Percentiles rank a stretch among this genome's conserved stretches.
These are phyloP conservation scores for Drosophila greeni DNA, from an alignment of 2,888 invertebrate genomes.

Conservation along the genomic window DNA sequence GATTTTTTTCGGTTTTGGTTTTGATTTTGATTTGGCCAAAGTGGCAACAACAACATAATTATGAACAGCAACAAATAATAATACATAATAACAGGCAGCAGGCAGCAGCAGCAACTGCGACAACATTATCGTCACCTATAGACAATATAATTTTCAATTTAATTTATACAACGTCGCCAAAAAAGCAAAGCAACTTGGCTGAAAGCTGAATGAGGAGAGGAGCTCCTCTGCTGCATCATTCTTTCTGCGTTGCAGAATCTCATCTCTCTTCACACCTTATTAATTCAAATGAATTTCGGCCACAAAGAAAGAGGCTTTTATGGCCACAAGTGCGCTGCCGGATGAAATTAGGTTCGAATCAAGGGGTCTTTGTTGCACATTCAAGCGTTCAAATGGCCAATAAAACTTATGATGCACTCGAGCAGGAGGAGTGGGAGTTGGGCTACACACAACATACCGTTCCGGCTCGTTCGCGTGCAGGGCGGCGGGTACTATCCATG, in stretches of 20 bases:
- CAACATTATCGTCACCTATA: constrained; percentile 73
- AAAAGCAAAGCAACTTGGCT: neutral
- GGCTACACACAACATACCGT: constrained; percentile 52
- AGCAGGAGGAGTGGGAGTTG: neutral
- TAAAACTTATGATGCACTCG: constrained; percentile 30
- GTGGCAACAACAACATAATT: constrained; percentile 67
- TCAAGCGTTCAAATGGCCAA: constrained; percentile 43
- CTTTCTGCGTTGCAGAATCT: constrained; percentile 28
- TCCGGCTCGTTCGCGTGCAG: constrained; percentile 59
- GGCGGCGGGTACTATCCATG: constrained; percentile 47
- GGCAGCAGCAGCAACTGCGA: constrained; percentile 40
- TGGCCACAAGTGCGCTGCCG: constrained; percentile 21
- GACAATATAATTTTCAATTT: constrained; percentile 70
- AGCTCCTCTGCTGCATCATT: neutral
- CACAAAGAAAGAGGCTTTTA: constrained; percentile 24
- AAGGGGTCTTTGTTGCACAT: constrained; percentile 6
- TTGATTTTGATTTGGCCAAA: constrained; percentile 38
- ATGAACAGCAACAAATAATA: constrained; percentile 47
- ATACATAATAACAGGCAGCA: constrained; percentile 49
- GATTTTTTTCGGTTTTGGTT: neutral
- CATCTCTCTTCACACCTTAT: constrained; percentile 21
- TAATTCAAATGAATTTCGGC: constrained; percentile 33
- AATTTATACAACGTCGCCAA: constrained; percentile 54
- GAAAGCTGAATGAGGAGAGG: neutral
- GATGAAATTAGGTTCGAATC: neutral